These are phyloP conservation scores for Condylura cristata DNA, from an alignment of 2,113 vertebrate species.

Conservation along the genomic window DNA sequence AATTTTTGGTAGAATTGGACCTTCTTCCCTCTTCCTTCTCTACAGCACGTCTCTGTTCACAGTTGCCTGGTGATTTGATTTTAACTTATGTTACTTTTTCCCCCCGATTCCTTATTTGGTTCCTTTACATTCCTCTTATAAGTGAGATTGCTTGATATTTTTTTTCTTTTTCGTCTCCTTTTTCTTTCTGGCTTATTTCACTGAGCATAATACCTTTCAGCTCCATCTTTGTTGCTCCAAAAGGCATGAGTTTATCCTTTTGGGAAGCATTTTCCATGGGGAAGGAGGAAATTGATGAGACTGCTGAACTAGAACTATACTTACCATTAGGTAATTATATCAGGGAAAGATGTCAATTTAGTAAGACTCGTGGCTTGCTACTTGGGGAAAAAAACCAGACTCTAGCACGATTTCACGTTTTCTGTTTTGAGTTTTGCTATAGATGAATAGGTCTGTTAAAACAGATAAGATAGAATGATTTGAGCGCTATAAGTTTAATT, in stretches of 20 bases:
- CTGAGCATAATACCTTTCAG: no score
- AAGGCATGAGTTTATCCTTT: no score
- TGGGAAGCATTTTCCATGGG: not conserved
- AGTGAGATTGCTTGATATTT: no score
- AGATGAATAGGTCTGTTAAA: not conserved
- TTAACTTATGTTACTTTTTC: no score
- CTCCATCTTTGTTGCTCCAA: no score
- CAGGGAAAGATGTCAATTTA: not conserved
- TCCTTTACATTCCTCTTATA: no score
- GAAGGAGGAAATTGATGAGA: not conserved
- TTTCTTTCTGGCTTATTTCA: no score
- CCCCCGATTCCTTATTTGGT: no score
- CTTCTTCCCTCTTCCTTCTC: no score
- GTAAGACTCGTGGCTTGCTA: not conserved
- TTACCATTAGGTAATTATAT: not conserved
- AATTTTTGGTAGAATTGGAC: constrained; percentile 14
- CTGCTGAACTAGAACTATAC: not conserved
- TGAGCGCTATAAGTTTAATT: not conserved
- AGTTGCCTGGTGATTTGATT: no score
- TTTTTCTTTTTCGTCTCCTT: no score
- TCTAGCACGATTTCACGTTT: not conserved
- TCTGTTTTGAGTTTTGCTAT: not conserved
- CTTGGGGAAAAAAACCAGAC: not conserved
- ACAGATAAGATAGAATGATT: not conserved
- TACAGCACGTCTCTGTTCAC: no score